phyloP scores from a whole-genome alignment of 2,113 vertebrate species.

The Callochromis pleurospilus region DNA sequence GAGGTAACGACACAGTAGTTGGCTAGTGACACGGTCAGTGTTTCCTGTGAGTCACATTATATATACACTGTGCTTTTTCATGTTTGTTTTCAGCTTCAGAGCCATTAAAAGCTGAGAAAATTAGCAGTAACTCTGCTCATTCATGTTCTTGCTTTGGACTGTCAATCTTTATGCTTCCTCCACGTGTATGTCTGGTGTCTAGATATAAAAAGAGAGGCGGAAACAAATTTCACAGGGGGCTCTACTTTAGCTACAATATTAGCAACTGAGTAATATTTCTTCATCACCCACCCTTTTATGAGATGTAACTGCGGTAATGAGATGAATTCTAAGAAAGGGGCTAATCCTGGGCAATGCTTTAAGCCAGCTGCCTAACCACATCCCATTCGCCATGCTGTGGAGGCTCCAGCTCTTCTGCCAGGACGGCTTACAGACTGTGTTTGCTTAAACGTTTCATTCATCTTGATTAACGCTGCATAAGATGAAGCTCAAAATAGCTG shows the following conservation, averaged over 20 bases:
- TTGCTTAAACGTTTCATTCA: constrained; percentile 21
- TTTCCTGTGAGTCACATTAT: neutral
- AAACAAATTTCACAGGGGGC: neutral
- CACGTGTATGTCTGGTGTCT: neutral
- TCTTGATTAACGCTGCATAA: constrained; percentile 7
- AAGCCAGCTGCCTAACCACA: constrained; percentile 9
- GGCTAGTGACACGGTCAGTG: neutral
- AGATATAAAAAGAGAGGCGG: neutral
- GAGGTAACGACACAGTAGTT: neutral
- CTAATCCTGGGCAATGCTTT: constrained; percentile 41
- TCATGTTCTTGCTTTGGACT: neutral
- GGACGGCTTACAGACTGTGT: neutral
- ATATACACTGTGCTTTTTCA: neutral
- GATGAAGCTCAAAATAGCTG: neutral
- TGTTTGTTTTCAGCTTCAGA: neutral
- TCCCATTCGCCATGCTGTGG: constrained; percentile 38
- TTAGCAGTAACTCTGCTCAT: neutral
- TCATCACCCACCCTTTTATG: constrained; percentile 7
- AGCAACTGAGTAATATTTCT: neutral
- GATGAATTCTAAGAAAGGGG: constrained; percentile 26
- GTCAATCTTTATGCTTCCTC: neutral
- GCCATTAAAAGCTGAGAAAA: neutral
- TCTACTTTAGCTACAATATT: neutral
- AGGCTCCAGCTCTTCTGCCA: constrained; percentile 20
- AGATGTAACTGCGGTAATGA: constrained; percentile 47